A percentile compares a stretch with the other conserved stretches of the same genome.
These are phyloP conservation scores for Belonocnema kinseyi DNA, from an alignment of 1,140 invertebrate genomes.

Conservation along the genomic window DNA sequence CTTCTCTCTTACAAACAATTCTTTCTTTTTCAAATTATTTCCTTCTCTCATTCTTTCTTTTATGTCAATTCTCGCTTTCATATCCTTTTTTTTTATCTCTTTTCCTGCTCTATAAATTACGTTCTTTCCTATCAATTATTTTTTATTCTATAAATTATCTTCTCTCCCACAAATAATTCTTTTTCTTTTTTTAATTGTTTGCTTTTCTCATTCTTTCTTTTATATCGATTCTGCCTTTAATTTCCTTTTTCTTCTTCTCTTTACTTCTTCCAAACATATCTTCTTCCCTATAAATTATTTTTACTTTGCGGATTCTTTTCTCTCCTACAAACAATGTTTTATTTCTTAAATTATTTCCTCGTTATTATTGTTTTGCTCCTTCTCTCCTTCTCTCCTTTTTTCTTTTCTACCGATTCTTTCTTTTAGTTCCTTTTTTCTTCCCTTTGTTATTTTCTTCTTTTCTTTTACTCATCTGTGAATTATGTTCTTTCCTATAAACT, in stretches of 20 bases:
- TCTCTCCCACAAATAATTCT: conserved; percentile 19
- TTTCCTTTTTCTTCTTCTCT: not conserved
- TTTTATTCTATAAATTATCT: not conserved
- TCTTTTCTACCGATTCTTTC: conserved; percentile 31
- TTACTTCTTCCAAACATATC: not conserved
- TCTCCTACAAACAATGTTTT: conserved; percentile 24
- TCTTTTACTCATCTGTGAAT: not conserved
- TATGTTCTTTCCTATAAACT: not conserved
- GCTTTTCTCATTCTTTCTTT: not conserved
- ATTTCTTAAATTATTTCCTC: conserved; percentile 3
- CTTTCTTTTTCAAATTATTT: not conserved
- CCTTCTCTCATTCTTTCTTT: conserved; percentile 10
- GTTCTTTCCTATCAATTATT: not conserved
- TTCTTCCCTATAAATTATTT: not conserved
- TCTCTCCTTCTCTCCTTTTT: not conserved
- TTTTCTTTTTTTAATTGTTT: not conserved
- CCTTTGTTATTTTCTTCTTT: conserved; percentile 33
- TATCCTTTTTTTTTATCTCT: not conserved
- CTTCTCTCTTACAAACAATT: conserved; percentile 33
- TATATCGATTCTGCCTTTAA: conserved; percentile 13
- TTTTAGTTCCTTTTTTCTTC: too few relatives aligned
- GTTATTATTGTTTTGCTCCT: too few relatives aligned
- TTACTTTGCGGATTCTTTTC: not conserved
- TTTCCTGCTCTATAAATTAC: not conserved
- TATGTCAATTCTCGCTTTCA: conserved; percentile 2